Conservation (phyloP, 2,888 invertebrate species). For the Brachyptera risi region DNA sequence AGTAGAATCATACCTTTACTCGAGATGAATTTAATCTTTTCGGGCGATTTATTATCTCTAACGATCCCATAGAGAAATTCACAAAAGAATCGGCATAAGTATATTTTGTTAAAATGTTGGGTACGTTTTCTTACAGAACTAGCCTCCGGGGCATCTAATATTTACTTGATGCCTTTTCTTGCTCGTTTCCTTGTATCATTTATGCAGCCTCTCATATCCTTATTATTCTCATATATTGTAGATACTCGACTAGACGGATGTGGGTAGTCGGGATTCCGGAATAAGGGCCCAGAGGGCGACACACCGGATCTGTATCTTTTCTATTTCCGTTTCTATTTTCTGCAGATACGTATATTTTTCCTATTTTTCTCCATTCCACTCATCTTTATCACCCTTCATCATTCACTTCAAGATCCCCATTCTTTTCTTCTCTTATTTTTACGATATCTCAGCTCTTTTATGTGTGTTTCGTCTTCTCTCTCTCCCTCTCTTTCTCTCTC, state of each 20-base stretch:
- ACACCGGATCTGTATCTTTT: constrained; percentile 17
- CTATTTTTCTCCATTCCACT: constrained; percentile 3
- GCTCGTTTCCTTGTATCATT: neutral
- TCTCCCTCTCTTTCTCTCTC: too few species aligned
- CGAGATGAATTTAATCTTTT: too few species aligned
- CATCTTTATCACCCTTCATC: constrained; percentile 22
- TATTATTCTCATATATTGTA: constrained; percentile 11
- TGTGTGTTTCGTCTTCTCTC: neutral
- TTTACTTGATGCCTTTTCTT: neutral
- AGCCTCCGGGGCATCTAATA: too few species aligned
- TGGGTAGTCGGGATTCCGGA: constrained; percentile 12
- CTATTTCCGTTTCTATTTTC: constrained; percentile 11
- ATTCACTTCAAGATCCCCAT: constrained; percentile 21
- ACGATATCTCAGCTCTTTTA: constrained; percentile 5
- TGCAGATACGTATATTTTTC: constrained; percentile 1
- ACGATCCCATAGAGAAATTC: too few species aligned
- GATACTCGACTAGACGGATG: constrained; percentile 12
- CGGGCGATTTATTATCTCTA: too few species aligned
- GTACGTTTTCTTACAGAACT: too few species aligned
- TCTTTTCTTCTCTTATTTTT: constrained; percentile 11
- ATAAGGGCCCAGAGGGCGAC: neutral
- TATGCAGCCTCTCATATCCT: constrained; percentile 18
- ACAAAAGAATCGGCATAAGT: too few species aligned
- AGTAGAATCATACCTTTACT: too few species aligned
- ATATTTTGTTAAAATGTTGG: too few species aligned